Evolutionary conservation across 2,888 invertebrate species (phyloP), one percentile per base, ranked within the genome.

Genomic region (Athalia circularis): DNA sequence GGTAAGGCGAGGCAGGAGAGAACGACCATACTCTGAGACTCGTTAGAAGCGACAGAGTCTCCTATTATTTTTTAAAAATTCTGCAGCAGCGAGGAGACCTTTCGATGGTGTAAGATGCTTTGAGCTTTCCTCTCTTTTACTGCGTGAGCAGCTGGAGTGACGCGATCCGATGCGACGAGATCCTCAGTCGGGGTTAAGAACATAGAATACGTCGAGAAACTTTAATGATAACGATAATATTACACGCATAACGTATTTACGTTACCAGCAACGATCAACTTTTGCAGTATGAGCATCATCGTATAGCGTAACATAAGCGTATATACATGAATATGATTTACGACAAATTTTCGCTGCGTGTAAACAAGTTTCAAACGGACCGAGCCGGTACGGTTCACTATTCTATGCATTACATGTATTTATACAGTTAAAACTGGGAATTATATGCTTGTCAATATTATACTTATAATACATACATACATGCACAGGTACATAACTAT

Each of bases 171-270:
- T 29, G 29, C 29, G 29, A 29, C 29, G 29, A 29, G 29, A 29
- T 29, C 29, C 29, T 29, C 29, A 29, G 29, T 57, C 43, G 5
- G 52, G 52, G 67, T 68, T 68, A 70, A 59, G 59, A 70, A 70
- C 70, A 70, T 70, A 13, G 70, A 57, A 70, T 54, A 70, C 29
- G 29, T 29, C 70, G 70, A 70, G 70, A 70, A 70, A 70, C 70
- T 70, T 70, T 70, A 70, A 70, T 70, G 70, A 70, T 70, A 70
- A 70, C 70, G 70, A 70, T 70, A 70, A 70, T 70, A 70, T 70
- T 70, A 29, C 29, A 29, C 29, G 29, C 70, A 54, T 57, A 29
- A 57, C 57, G 57, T 70, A 70, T 70, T 70, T 70, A 70, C 70
- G 70, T 70, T 70, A 29, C 29, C 29, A 29, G 29, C 29, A 1